Conservation (phyloP, 2,113 vertebrate species). For the Pyrgilauda ruficollis region DNA sequence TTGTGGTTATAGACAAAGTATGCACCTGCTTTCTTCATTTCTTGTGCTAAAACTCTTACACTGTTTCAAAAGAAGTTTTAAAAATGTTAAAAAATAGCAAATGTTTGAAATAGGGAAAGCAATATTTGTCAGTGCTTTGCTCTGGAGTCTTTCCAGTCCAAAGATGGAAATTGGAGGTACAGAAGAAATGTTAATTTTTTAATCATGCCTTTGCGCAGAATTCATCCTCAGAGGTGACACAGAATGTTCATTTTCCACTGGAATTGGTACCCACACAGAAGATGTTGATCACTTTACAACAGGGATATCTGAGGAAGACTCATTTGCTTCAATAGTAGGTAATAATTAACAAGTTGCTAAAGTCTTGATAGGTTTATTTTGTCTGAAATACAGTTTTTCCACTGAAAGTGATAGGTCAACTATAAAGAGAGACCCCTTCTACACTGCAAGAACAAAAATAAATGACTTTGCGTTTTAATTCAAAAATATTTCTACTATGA, state of each 20-base stretch:
- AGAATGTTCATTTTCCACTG: background rate
- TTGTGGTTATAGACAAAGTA: background rate
- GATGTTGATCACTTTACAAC: background rate
- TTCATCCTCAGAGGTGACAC: background rate
- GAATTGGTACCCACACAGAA: background rate
- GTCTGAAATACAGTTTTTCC: background rate
- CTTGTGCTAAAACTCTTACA: background rate
- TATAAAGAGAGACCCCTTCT: background rate
- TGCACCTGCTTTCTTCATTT: background rate
- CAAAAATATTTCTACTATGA: constrained; percentile 71
- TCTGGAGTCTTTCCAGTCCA: background rate
- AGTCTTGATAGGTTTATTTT: background rate
- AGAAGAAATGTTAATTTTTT: background rate
- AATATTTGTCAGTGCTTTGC: background rate
- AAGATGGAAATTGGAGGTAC: background rate
- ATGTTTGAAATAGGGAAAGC: background rate
- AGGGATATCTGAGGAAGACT: background rate
- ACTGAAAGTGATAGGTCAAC: background rate
- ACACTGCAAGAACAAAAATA: background rate
- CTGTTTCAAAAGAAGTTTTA: background rate
- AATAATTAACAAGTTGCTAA: background rate
- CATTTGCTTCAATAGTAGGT: background rate
- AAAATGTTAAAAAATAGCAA: background rate
- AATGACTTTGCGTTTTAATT: constrained; percentile 40
- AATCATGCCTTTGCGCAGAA: background rate